Evolutionary conservation across 2,113 vertebrate genomes (phyloP).

Genomic region (Microcebus jonahi): DNA sequence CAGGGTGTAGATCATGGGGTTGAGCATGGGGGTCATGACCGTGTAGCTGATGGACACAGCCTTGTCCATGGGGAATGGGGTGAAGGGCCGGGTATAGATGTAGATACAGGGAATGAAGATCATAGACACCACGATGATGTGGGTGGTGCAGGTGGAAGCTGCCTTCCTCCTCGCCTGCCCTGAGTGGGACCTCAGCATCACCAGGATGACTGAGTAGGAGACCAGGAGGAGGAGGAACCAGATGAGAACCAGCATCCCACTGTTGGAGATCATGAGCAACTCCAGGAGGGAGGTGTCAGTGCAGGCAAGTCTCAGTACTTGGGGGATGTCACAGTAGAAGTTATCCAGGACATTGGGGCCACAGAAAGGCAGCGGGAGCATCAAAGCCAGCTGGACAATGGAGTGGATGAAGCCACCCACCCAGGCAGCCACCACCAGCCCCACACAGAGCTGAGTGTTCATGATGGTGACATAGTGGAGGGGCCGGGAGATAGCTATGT

Average conservation of each 20-base stretch:
- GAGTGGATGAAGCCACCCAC: conserved; percentile 45
- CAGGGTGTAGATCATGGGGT: conserved; percentile 78
- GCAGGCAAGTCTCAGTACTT: conserved; percentile 74
- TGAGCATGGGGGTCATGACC: conserved; percentile 73
- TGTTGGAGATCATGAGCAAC: conserved; percentile 76
- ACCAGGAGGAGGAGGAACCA: conserved; percentile 69
- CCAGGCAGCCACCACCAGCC: conserved; percentile 51
- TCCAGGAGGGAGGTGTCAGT: conserved; percentile 56
- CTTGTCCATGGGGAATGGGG: conserved; percentile 68
- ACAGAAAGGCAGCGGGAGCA: conserved; percentile 68
- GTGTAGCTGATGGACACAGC: conserved; percentile 73
- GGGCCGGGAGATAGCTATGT: conserved; percentile 68
- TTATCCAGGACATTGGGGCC: conserved; percentile 77
- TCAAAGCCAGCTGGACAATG: conserved; percentile 52
- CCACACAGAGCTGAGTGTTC: conserved; percentile 23
- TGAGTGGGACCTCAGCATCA: conserved; percentile 47
- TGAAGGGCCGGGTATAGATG: conserved; percentile 65
- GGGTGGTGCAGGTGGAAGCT: conserved; percentile 73
- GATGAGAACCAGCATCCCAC: conserved; percentile 67
- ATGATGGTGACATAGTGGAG: conserved; percentile 68
- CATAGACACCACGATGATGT: conserved; percentile 73
- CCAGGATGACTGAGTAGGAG: conserved; percentile 70
- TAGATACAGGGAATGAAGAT: conserved; percentile 73
- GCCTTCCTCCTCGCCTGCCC: conserved; percentile 58
- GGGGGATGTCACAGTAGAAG: conserved; percentile 75